Percentiles rank a stretch among this genome's conserved stretches.
phyloP scores from a whole-genome alignment of 2,113 vertebrate genomes.

The Plotosus lineatus region DNA sequence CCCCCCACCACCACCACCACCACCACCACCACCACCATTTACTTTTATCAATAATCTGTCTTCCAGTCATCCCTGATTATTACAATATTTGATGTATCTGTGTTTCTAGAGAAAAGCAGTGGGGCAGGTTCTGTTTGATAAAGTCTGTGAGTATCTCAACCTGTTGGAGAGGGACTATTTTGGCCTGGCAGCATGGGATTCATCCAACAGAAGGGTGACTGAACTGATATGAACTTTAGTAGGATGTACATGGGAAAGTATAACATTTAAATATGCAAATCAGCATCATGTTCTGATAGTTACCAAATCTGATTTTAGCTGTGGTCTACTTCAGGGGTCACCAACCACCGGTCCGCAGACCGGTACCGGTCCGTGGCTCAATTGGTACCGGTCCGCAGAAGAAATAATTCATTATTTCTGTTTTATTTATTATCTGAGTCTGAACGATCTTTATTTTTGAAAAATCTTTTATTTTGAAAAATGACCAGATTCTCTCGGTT shows the following conservation, averaged over 20 bases:
- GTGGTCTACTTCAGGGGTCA: no score
- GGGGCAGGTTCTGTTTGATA: slow-evolving; percentile 88
- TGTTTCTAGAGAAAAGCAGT: slow-evolving; percentile 88
- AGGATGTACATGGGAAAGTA: not conserved
- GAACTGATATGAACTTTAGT: not conserved
- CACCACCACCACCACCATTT: no score
- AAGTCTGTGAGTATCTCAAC: slow-evolving; percentile 91
- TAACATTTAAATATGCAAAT: not conserved
- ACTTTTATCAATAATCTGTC: not conserved
- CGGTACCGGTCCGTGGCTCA: no score
- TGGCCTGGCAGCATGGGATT: slow-evolving; percentile 85
- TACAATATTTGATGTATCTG: not conserved
- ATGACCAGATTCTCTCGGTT: no score
- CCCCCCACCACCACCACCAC: no score
- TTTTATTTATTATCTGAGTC: no score
- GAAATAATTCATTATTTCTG: no score
- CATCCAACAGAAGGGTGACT: slow-evolving; percentile 78
- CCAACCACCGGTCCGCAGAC: no score
- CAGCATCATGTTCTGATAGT: not conserved
- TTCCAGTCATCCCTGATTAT: not conserved
- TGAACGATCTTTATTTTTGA: no score
- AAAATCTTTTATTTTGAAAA: no score
- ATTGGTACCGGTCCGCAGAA: no score
- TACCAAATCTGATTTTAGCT: no score
- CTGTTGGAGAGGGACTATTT: slow-evolving; percentile 97